A percentile compares a stretch with the other conserved stretches of the same genome.
Evolutionary conservation across 2,888 invertebrate species (phyloP).

Genomic region (Lepidochitona cinerea): DNA sequence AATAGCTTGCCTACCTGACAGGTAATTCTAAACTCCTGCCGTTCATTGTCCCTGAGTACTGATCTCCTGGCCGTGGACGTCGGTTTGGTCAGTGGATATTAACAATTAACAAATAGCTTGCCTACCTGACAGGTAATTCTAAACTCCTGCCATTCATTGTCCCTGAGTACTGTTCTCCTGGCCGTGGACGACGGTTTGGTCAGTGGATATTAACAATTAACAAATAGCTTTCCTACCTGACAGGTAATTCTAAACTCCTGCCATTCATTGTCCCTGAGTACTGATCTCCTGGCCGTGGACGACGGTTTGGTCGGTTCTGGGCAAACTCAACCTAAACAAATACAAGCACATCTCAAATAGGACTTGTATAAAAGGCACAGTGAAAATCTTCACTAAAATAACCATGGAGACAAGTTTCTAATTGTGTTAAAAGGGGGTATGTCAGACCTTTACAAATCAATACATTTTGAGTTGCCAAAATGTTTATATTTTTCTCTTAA

Average conservation of each 20-base stretch:
- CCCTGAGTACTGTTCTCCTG: slow-evolving; percentile 35
- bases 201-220: no score
- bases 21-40: slow-evolving; percentile 33
- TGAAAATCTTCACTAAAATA: no score
- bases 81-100: slow-evolving; percentile 34
- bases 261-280: slow-evolving; percentile 37
- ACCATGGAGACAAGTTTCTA: no score
- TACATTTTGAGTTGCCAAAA: no score
- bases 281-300: slow-evolving; percentile 30
- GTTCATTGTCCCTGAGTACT: slow-evolving; percentile 38
- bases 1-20: slow-evolving; percentile 41
- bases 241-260: slow-evolving; percentile 33
- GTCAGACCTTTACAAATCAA: no score
- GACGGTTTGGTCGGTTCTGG: slow-evolving; percentile 38
- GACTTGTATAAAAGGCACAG: no score
- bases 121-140: slow-evolving; percentile 46
- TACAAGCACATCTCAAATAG: not conserved
- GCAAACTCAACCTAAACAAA: slow-evolving; percentile 46
- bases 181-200: slow-evolving; percentile 29
- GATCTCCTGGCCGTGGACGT: slow-evolving; percentile 29
- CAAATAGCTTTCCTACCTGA: slow-evolving; percentile 45
- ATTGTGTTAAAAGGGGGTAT: no score
- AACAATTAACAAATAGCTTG: no score
- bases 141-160: slow-evolving; percentile 22
- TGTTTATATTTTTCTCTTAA: no score